Evolutionary conservation across 2,797 vertebrate species (phyloP).

Genomic region (Phylloscopus collybita): DNA sequence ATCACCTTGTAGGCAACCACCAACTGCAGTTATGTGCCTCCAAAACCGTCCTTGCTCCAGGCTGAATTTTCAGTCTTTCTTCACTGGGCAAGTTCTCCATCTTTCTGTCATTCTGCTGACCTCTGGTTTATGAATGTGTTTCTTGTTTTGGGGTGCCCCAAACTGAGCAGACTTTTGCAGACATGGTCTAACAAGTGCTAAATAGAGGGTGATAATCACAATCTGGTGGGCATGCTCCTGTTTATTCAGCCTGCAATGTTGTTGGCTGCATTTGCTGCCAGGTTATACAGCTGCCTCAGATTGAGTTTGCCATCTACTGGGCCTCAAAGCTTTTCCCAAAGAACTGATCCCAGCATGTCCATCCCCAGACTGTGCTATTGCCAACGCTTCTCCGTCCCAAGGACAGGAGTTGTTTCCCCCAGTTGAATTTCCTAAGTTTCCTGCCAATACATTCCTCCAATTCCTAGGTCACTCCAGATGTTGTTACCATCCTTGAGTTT

Average conservation of each 20-base stretch:
- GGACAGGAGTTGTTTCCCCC: neutral
- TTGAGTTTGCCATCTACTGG: rapidly evolving
- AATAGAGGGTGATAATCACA: neutral
- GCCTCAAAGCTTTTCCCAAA: neutral
- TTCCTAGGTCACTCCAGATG: neutral
- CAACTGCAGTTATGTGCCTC: neutral
- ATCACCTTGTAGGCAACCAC: neutral
- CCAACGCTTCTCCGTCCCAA: neutral
- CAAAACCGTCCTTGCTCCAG: neutral
- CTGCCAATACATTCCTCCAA: neutral
- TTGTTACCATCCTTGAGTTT: neutral
- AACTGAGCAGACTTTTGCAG: neutral
- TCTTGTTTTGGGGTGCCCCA: neutral
- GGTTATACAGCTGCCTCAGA: neutral
- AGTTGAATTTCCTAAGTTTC: neutral
- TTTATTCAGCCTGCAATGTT: neutral
- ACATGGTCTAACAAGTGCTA: neutral
- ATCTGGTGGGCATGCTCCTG: neutral
- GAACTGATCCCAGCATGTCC: neutral
- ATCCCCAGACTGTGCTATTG: neutral
- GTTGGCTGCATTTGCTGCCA: neutral
- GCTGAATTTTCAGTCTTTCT: neutral
- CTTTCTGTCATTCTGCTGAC: neutral
- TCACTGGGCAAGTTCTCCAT: neutral
- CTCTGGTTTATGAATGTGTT: neutral